phyloP scores from a whole-genome alignment of 2,113 vertebrate genomes.

The Lagopus leucura region DNA sequence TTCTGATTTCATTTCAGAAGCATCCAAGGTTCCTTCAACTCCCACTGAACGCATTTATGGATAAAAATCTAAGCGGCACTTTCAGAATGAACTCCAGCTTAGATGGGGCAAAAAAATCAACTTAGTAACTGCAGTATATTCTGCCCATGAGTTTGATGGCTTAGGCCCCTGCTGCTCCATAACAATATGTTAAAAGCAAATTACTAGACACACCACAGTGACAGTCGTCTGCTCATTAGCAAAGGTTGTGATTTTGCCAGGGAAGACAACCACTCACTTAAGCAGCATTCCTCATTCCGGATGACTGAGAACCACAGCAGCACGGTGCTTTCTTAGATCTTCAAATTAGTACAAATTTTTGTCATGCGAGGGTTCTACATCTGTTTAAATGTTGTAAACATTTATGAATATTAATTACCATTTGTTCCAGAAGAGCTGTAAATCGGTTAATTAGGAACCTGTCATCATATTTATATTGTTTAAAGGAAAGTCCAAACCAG shows the following conservation, averaged over 20 bases:
- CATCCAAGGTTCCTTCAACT: background rate
- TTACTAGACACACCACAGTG: background rate
- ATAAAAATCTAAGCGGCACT: background rate
- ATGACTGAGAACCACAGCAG: background rate
- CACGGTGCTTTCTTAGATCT: background rate
- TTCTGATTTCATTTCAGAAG: background rate
- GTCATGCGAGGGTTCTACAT: conserved; percentile 50
- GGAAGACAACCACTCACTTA: background rate
- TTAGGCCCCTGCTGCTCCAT: background rate
- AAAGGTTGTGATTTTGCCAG: background rate
- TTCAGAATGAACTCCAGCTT: background rate
- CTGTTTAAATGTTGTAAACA: conserved; percentile 60
- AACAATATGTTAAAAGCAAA: background rate
- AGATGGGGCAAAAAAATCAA: background rate
- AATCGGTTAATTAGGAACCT: conserved; percentile 76
- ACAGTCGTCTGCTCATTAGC: background rate
- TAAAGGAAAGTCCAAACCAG: conserved; percentile 66
- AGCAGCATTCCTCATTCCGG: background rate
- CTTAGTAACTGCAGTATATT: background rate
- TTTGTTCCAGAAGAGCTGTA: conserved; percentile 70
- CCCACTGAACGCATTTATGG: background rate
- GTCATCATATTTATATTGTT: conserved; percentile 71
- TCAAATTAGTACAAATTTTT: conserved; percentile 36
- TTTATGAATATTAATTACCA: conserved; percentile 77
- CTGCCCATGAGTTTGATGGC: background rate